Base-by-base conservation (phyloP, 2,888 invertebrate species). In the Tupiocoris notatus region DNA sequence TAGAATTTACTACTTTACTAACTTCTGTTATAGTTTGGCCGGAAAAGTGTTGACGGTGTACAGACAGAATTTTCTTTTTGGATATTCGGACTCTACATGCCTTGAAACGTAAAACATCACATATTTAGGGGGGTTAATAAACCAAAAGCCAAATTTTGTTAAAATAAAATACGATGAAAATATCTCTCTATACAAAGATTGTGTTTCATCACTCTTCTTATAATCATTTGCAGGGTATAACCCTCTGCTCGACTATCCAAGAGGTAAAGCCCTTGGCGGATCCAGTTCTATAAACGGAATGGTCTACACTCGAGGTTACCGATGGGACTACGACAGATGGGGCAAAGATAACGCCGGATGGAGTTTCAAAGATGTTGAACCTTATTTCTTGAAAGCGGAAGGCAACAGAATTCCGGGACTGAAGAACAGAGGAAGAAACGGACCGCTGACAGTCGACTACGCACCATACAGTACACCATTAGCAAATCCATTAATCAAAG, bases 381-480 rank as follows among this genome's bases (percentile, higher is more conserved):
- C 71, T 1, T 71, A 61, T 22, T 71, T 71, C 39, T 77, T 78
- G 57, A 81, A 80, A 74, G 78, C 80, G 0, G 81, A 82, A 74
- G 81, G 80, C 64, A 79, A 25, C 81, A 82, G 78, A 22, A 67
- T 59, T 63, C 9, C 20, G 1, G 64, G 74, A 2, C 56, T 56
- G 6, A 25, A 57, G 20, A 80, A 80, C 65, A 81, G 81, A 66
- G 80, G 80, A 23, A 80, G 80, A 0, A 83, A 83, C 1, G 84
- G 84, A 0, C 83, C 82, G 71, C 79, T 84, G 65, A 82, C 83
- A 2, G 82, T 84, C 18, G 82, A 82, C 74, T 82, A 83, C 77
- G 81, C 83, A 0, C 82, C 82, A 0, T 83, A 82, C 81, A 77
- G 82, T 61, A 56, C 17, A 1, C 9, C 21, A 17, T 24, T 65